A percentile compares a stretch with the other conserved stretches of the same genome.
phyloP scores from a whole-genome alignment of 64 coral and sea anemone genomes.

The Montipora foliosa region DNA sequence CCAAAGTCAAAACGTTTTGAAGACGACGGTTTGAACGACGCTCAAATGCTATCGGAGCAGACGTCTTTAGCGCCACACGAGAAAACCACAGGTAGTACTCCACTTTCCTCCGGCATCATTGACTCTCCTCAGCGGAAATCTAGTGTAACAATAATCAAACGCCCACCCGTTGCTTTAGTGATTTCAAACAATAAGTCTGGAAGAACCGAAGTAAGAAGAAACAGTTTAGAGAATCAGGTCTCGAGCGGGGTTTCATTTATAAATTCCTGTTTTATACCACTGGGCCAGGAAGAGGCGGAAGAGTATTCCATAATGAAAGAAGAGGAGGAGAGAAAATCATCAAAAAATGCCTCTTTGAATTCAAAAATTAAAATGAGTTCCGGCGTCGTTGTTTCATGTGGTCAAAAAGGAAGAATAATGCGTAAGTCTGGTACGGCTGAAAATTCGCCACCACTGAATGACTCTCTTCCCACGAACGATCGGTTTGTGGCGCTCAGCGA shows the following conservation, averaged over 20 bases:
- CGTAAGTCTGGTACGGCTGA: background rate
- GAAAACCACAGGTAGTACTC: constrained; percentile 7
- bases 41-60: background rate
- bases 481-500: constrained; percentile 75
- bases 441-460: background rate
- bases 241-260: background rate
- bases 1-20: background rate
- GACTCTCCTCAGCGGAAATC: background rate
- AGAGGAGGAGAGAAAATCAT: background rate
- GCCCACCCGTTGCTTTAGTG: background rate
- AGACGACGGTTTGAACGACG: background rate
- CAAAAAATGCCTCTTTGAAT: background rate
- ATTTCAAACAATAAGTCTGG: constrained; percentile 25
- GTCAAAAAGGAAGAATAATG: background rate
- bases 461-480: constrained; percentile 47
- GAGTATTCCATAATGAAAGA: background rate
- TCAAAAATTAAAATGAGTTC: constrained; percentile 13
- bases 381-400: background rate
- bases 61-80: background rate
- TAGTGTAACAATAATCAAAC: constrained; percentile 12
- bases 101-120: background rate
- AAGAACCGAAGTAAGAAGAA: background rate
- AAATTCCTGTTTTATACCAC: constrained; percentile 1
- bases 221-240: background rate
- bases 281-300: constrained; percentile 34